Evolutionary conservation across 2,888 invertebrate species (phyloP), one percentile per base, ranked within the genome.

Genomic region (Oscheius sp.): DNA sequence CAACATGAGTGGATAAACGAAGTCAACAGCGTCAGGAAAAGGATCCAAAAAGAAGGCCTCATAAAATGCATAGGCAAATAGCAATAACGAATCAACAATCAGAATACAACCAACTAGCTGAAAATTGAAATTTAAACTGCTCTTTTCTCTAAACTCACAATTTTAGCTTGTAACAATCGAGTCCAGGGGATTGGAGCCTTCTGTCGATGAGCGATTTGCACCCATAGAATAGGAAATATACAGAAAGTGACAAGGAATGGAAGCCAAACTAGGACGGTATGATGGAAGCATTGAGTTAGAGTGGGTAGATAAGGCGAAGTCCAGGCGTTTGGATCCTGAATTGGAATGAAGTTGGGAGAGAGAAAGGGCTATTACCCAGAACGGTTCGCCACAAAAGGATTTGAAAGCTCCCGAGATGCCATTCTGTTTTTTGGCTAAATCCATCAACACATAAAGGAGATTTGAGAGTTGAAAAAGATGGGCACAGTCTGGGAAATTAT

Each of bases 241-340:
- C 81, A 31, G 58, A 81, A 81, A 33, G 79, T 74, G 65, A 82
- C 79, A 3, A 75, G 68, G 27, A 94, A 93, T 0, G 96, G 96
- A 37, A 91, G 88, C 95, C 96, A 97, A 58, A 94, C 90, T 31
- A 96, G 88, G 0, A 93, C 91, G 0, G 96, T 95, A 87, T 92
- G 92, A 88, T 95, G 92, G 88, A 96, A 95, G 88, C 96, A 97
- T 86, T 90, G 90, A 74, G 96, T 93, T 79, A 96, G 90, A 86
- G 93, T 92, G 39, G 95, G 96, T 87, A 91, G 90, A 6, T 91
- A 89, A 20, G 95, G 92, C 85, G 92, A 87, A 79, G 85, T 69
- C 94, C 93, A 91, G 82, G 91, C 86, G 78, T 91, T 90, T 76
- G 88, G 86, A 89, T 94, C 91, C 96, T 96, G 89, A 76, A 90